These are phyloP conservation scores for Polydrusus cervinus DNA, from an alignment of 2,888 invertebrate species.

Conservation along the genomic window DNA sequence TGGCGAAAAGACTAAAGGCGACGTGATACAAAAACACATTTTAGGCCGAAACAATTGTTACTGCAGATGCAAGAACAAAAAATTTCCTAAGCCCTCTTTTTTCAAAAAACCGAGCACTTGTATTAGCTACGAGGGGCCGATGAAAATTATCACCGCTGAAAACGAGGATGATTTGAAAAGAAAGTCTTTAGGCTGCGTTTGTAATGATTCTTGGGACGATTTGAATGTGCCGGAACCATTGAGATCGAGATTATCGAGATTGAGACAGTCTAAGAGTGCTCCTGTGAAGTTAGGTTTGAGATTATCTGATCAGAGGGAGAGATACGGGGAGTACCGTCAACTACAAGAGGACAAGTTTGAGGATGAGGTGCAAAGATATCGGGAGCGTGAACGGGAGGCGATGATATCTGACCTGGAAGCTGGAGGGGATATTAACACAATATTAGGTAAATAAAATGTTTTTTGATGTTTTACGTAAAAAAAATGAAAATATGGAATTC, in stretches of 20 bases:
- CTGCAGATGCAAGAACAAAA: constrained; percentile 50
- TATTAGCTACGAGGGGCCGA: constrained; percentile 36
- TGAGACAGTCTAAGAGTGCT: constrained; percentile 22
- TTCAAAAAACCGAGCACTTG: constrained; percentile 55
- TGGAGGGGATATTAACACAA: constrained; percentile 32
- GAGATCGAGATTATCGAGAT: constrained; percentile 10
- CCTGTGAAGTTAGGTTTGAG: constrained; percentile 31
- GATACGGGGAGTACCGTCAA: constrained; percentile 54
- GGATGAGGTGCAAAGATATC: constrained; percentile 47
- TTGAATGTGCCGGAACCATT: constrained; percentile 4
- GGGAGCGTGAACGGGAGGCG: constrained; percentile 5
- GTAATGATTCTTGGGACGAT: constrained; percentile 32
- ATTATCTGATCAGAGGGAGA: constrained; percentile 53
- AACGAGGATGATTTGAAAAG: constrained; percentile 44
- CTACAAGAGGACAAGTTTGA: constrained; percentile 44
- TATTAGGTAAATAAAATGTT: constrained; percentile 43
- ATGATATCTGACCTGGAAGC: not conserved
- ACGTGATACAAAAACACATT: constrained; percentile 46
- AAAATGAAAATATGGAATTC: not conserved
- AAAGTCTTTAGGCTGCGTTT: constrained; percentile 46
- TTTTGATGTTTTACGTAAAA: too few species aligned
- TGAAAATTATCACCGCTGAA: not conserved
- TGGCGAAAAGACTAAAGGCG: constrained; percentile 46
- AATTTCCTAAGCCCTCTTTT: constrained; percentile 52
- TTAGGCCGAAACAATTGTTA: constrained; percentile 57